A percentile compares a stretch with the other conserved stretches of the same genome.
Evolutionary conservation across 1,140 invertebrate genomes (phyloP).

Genomic region (Drosophila leontia): DNA sequence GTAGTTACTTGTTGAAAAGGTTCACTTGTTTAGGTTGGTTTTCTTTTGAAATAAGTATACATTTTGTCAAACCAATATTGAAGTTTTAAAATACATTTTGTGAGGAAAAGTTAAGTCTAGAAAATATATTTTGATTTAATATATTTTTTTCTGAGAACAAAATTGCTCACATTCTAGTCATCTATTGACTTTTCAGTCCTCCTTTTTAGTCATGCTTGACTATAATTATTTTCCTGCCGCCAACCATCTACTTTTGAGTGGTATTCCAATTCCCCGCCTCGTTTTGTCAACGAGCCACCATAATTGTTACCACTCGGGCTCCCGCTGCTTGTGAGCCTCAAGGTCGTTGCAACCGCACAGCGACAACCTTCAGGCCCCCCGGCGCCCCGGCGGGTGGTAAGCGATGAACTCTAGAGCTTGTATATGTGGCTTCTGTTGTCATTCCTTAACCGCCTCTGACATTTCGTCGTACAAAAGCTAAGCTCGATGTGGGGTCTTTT

Average conservation of each 20-base stretch:
- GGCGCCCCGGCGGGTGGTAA: constrained; percentile 23
- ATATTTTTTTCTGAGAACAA: background rate
- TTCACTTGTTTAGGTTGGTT: background rate
- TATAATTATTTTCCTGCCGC: constrained; percentile 1
- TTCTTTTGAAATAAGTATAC: background rate
- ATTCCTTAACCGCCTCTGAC: constrained; percentile 41
- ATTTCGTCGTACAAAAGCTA: constrained; percentile 27
- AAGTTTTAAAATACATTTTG: background rate
- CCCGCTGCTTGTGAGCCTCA: constrained; percentile 33
- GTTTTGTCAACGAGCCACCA: background rate
- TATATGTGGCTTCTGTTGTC: constrained; percentile 30
- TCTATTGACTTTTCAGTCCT: background rate
- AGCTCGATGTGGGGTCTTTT: constrained; percentile 20
- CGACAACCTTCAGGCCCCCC: constrained; percentile 37
- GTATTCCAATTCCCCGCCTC: background rate
- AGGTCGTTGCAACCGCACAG: constrained; percentile 38
- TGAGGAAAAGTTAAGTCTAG: no score
- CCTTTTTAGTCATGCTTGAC: background rate
- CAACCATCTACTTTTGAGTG: background rate
- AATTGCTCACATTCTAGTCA: background rate
- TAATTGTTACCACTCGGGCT: constrained; percentile 19
- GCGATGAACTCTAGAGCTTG: constrained; percentile 12
- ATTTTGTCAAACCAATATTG: background rate
- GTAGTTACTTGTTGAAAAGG: background rate
- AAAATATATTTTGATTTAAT: background rate